These are phyloP conservation scores for Patella depressa DNA, from an alignment of 2,888 invertebrate genomes.

Conservation along the genomic window DNA sequence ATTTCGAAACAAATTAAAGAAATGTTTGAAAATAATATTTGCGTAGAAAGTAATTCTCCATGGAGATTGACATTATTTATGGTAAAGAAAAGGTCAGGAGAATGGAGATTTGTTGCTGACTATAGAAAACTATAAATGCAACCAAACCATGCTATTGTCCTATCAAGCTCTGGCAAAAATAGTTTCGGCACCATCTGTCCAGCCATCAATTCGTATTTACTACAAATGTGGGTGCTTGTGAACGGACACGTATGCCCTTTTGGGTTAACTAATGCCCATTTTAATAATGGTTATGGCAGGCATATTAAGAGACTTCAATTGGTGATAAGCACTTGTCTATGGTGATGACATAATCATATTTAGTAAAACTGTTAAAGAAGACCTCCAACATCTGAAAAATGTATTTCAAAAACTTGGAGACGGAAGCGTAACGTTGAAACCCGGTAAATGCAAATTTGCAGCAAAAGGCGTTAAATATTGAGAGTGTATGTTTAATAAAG, in stretches of 20 bases:
- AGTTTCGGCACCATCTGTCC: background rate
- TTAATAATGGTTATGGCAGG: no score
- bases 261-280: conserved; percentile 6
- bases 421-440: no score
- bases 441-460: conserved; percentile 18
- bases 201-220: conserved; percentile 18
- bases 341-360: no score
- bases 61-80: background rate
- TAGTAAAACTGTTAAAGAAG: no score
- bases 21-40: background rate
- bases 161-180: background rate
- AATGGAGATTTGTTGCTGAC: background rate
- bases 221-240: conserved; percentile 18
- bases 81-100: background rate
- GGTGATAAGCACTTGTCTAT: no score
- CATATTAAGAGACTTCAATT: no score
- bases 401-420: no score
- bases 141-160: background rate
- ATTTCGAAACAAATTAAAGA: background rate
- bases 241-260: conserved; percentile 21
- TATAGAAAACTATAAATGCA: background rate
- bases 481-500: conserved; percentile 14
- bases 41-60: background rate
- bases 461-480: conserved; percentile 14
- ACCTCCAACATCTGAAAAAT: no score